Conservation (phyloP, 2,113 vertebrate species). For the Sinocyclocheilus grahami region DNA sequence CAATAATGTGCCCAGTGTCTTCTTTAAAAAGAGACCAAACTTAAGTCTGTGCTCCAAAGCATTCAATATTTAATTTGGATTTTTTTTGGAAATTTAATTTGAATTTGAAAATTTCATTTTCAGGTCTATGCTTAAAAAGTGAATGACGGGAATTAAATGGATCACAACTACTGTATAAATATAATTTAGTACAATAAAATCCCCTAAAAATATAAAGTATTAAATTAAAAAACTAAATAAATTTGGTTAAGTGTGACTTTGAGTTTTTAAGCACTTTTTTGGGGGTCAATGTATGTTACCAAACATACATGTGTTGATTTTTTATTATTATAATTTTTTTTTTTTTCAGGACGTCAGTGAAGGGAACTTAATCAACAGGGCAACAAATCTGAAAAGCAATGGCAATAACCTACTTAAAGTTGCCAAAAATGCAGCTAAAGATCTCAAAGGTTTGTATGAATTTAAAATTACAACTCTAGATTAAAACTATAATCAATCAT, state of each 20-base stretch:
- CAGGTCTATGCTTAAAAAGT: no score
- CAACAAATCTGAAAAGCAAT: constrained; percentile 76
- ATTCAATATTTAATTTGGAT: no score
- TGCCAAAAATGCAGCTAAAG: constrained; percentile 70
- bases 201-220: no score
- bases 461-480: neutral
- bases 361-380: constrained; percentile 80
- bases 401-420: constrained; percentile 71
- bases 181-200: no score
- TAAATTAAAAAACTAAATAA: no score
- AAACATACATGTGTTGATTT: neutral
- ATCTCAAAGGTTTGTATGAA: constrained; percentile 73
- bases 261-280: neutral
- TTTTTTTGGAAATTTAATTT: no score
- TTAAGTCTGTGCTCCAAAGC: no score
- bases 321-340: neutral
- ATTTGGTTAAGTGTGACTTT: neutral
- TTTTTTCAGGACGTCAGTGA: constrained; percentile 81
- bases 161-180: no score
- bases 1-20: no score
- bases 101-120: no score
- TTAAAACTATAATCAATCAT: neutral
- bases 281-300: neutral
- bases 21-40: no score
- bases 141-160: no score